These are phyloP conservation scores for Atta texana DNA, from an alignment of 1,140 invertebrate genomes.

Conservation along the genomic window DNA sequence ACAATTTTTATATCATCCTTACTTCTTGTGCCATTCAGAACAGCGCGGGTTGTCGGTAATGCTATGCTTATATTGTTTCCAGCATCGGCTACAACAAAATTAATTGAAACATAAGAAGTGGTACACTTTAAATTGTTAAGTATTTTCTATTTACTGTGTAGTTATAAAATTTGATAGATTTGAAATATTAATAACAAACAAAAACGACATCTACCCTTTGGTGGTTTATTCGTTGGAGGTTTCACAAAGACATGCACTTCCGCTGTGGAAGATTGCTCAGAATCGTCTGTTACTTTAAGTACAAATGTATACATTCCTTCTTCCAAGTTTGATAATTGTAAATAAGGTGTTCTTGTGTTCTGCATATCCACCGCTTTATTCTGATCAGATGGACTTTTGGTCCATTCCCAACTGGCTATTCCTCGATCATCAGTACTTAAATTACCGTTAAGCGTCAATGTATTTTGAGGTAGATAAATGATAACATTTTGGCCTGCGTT, in stretches of 20 bases:
- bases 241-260: slow-evolving; percentile 98
- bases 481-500: slow-evolving; percentile 97
- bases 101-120: slow-evolving; percentile 37
- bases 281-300: slow-evolving; percentile 96
- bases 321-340: slow-evolving; percentile 95
- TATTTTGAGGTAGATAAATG: slow-evolving; percentile 95
- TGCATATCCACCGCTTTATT: slow-evolving; percentile 97
- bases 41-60: slow-evolving; percentile 92
- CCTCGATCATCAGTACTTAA: slow-evolving; percentile 96
- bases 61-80: slow-evolving; percentile 89
- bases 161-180: not conserved
- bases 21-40: slow-evolving; percentile 93
- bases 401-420: slow-evolving; percentile 98
- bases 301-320: slow-evolving; percentile 98
- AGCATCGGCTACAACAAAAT: slow-evolving; percentile 87
- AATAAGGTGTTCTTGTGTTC: slow-evolving; percentile 95
- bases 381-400: slow-evolving; percentile 93
- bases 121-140: not conserved
- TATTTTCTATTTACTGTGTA: not conserved
- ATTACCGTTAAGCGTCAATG: slow-evolving; percentile 95
- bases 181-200: not conserved
- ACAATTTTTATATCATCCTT: slow-evolving; percentile 94
- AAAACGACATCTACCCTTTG: slow-evolving; percentile 87
- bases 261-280: slow-evolving; percentile 94
- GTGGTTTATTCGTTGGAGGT: slow-evolving; percentile 94